Evolutionary conservation across 2,797 vertebrate genomes (phyloP).

Genomic region (Enteromius afrohamiltoni): DNA sequence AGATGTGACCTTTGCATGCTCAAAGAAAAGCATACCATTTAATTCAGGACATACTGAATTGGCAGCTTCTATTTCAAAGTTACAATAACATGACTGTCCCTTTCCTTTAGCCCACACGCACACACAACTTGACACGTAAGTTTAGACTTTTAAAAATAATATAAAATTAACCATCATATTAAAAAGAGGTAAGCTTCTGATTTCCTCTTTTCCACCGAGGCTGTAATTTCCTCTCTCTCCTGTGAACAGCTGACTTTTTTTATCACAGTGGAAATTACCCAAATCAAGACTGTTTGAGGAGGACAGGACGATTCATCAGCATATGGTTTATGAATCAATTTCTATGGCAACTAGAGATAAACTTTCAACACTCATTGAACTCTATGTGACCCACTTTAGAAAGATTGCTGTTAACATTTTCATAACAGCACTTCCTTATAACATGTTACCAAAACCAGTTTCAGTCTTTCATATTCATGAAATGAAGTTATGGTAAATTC

Average conservation of each 20-base stretch:
- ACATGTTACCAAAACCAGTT: neutral
- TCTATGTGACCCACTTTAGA: constrained; percentile 15
- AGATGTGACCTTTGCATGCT: constrained; percentile 6
- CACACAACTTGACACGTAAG: neutral
- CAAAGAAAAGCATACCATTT: neutral
- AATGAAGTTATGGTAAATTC: neutral
- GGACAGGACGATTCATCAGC: constrained; percentile 5
- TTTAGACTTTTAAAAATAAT: neutral
- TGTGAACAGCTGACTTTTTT: constrained; percentile 20
- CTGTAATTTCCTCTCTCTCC: neutral
- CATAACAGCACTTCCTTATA: neutral
- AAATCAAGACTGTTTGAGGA: constrained; percentile 33
- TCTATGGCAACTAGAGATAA: constrained; percentile 18
- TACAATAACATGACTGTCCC: neutral
- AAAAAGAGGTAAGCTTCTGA: neutral
- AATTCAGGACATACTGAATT: neutral
- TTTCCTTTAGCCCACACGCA: neutral
- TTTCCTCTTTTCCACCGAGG: neutral
- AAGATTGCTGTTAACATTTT: neutral
- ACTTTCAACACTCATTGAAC: constrained; percentile 10
- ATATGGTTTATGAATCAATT: constrained; percentile 14
- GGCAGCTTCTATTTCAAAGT: neutral
- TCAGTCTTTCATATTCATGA: constrained; percentile 1
- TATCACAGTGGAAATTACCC: constrained; percentile 8
- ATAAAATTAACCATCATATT: neutral